These are phyloP conservation scores for Tethea ocularis DNA, from an alignment of 2,888 invertebrate genomes.

Conservation along the genomic window DNA sequence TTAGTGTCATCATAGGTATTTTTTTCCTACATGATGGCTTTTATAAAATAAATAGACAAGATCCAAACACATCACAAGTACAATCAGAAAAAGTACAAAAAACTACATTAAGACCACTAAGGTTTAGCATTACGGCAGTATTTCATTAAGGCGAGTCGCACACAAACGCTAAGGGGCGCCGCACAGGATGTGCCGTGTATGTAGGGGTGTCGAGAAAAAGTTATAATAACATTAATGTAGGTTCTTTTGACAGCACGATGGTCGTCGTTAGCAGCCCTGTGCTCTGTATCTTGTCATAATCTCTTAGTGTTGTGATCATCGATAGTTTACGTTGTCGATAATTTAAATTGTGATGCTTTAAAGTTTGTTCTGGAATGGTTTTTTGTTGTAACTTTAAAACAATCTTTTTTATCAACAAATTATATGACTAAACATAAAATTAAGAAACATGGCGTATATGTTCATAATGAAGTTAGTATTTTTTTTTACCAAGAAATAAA, in stretches of 20 bases:
- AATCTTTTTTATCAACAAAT: too few species aligned
- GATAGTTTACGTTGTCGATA: constrained; percentile 31
- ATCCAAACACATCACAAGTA: background rate
- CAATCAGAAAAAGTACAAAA: constrained; percentile 1
- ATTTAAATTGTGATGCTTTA: constrained; percentile 11
- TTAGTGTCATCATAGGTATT: too few species aligned
- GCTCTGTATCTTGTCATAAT: constrained; percentile 83
- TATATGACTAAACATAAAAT: too few species aligned
- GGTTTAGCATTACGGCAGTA: constrained; percentile 14
- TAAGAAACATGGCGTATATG: too few species aligned
- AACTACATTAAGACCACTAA: constrained; percentile 5
- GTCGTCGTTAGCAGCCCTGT: constrained; percentile 80
- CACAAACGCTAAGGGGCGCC: constrained; percentile 15
- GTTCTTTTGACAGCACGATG: constrained; percentile 81
- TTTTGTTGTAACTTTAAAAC: too few species aligned
- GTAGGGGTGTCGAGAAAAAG: constrained; percentile 73
- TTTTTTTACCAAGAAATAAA: too few species aligned
- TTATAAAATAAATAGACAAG: background rate
- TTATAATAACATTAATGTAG: constrained; percentile 83
- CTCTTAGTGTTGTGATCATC: constrained; percentile 62
- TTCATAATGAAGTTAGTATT: too few species aligned
- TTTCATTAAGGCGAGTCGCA: constrained; percentile 22
- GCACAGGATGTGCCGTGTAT: constrained; percentile 24
- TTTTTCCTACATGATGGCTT: too few species aligned
- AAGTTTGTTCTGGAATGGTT: too few species aligned